Evolutionary conservation across 2,797 vertebrate genomes (phyloP).

Genomic region (Pangasius djambal): DNA sequence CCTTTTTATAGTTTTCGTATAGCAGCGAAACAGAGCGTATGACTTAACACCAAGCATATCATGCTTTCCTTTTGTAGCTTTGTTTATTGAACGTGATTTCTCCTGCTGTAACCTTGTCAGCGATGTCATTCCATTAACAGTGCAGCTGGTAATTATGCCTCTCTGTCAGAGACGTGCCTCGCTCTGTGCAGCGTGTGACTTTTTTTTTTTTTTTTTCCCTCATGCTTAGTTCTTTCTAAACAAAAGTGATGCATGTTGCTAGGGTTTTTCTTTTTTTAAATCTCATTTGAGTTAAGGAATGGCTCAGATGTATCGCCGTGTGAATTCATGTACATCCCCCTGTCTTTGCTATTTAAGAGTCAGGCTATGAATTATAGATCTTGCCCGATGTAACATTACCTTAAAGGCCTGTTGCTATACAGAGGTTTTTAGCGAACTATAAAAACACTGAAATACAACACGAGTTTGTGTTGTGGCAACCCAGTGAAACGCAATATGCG

Average conservation of each 20-base stretch:
- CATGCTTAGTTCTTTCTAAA: neutral
- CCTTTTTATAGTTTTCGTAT: neutral
- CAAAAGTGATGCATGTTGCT: neutral
- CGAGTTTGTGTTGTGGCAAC: neutral
- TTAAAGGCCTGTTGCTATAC: constrained; percentile 2
- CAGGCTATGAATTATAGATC: constrained; percentile 12
- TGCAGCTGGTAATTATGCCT: constrained; percentile 33
- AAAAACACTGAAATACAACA: neutral
- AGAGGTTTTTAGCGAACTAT: neutral
- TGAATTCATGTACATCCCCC: neutral
- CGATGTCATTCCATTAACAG: constrained; percentile 27
- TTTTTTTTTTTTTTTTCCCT: neutral
- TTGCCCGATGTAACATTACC: neutral
- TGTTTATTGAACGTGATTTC: constrained; percentile 10
- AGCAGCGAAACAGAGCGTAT: neutral
- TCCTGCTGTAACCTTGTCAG: constrained; percentile 36
- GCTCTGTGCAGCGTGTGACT: neutral
- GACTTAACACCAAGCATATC: neutral
- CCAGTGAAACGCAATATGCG: neutral
- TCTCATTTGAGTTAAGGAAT: neutral
- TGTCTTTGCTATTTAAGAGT: neutral
- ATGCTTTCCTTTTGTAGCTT: constrained; percentile 6
- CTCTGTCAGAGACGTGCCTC: neutral
- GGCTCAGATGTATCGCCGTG: neutral
- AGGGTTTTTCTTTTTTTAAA: neutral